Base-by-base conservation (phyloP, 2,797 vertebrate species). In the Gadopsis bispinosus region DNA sequence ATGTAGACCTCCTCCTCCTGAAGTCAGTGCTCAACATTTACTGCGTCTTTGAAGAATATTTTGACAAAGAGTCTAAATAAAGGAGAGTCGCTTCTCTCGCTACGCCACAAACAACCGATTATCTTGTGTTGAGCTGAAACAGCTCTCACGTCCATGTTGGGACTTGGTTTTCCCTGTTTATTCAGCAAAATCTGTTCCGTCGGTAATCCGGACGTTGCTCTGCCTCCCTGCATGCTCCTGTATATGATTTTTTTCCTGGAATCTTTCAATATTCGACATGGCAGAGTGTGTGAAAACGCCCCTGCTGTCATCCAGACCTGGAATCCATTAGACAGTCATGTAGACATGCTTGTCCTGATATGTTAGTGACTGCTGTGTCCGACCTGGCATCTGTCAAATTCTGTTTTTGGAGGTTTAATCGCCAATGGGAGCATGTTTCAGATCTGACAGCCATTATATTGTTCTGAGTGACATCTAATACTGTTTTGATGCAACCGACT, bases 191-290 rank as follows among this genome's bases (percentile, higher is more conserved):
- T 53, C 31, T 39, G 45, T 62, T 60, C 53, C 59, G 54, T 58
- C 62, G 75, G 60, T 74, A 50, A 76, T 79, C 55, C n/a, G 26
- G 68, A 76, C 7, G 1, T 60, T 45, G 17, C 63, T 77, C 67
- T 64, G 37, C 54, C 68, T 71, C 51, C 37, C 66, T 56, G 54
- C 68, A 26, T 20, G 64, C 43, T 51, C 51, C 35, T 20, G n/a
- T 37, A 55, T 67, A 43, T 48, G 50, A 69, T 41, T 70, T 58
- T n/a, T 69, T 62, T 64, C 59, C 31, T 51, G 77, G 60, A 64
- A 80, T 79, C 31, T 69, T 71, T 80, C 56, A 84, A 72, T 81
- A 77, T 88, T 83, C 88, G 66, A 80, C 73, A 74, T 61, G 71
- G 68, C 68, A 48, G 37, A 16, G n/a, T 31, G 55, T 73, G n/a